phyloP scores from a whole-genome alignment of 1,140 invertebrate genomes.

The Zaprionus taronus region DNA sequence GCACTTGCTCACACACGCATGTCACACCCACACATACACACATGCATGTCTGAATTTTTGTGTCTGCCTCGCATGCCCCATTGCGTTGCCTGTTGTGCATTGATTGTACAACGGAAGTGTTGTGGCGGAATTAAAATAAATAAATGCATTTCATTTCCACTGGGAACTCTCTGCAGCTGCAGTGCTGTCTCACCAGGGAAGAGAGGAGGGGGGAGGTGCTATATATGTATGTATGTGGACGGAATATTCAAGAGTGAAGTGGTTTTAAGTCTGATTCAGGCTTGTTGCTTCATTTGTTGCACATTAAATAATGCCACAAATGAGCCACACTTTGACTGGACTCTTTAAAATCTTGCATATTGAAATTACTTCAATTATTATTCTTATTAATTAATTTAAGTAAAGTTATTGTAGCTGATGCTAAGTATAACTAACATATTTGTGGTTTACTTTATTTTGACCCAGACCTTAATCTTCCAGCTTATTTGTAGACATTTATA shows the following conservation, averaged over 20 bases:
- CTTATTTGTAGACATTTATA: too few relatives aligned
- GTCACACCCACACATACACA: constrained; percentile 19
- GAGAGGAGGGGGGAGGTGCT: neutral
- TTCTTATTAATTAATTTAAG: too few relatives aligned
- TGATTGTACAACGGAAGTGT: constrained; percentile 81
- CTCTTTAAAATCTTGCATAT: neutral
- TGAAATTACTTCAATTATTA: neutral
- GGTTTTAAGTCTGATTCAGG: constrained; percentile 22
- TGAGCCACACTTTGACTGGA: constrained; percentile 37
- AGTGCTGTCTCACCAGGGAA: neutral
- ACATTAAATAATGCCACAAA: constrained; percentile 66
- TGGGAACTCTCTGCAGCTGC: constrained; percentile 36
- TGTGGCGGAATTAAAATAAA: constrained; percentile 83
- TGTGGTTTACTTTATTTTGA: too few relatives aligned
- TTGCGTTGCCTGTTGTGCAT: constrained; percentile 73
- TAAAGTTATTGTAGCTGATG: too few relatives aligned
- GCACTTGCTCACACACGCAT: constrained; percentile 38
- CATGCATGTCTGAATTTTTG: constrained; percentile 20
- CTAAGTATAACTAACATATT: too few relatives aligned
- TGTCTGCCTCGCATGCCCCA: constrained; percentile 51
- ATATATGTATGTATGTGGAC: neutral
- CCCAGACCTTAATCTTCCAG: too few relatives aligned
- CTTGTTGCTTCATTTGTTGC: constrained; percentile 79
- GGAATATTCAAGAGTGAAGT: neutral
- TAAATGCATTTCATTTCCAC: constrained; percentile 78